Conservation (phyloP, 2,888 invertebrate genomes). For the Falcaria lacertinaria region DNA sequence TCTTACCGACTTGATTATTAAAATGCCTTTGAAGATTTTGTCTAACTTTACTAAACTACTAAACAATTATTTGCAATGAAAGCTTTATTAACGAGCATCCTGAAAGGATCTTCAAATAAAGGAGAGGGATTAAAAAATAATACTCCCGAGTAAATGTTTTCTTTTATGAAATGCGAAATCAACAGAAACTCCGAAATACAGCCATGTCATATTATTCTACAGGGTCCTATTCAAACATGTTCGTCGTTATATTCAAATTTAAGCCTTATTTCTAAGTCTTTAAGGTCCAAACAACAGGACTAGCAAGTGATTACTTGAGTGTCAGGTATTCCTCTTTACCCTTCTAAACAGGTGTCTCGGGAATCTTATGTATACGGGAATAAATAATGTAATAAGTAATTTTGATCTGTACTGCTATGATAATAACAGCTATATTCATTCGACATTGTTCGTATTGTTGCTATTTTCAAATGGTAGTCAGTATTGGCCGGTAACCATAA, state of each 20-base stretch:
- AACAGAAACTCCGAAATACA: background rate
- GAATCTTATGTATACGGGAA: background rate
- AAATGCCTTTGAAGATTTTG: too few relatives aligned
- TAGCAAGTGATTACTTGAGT: slow-evolving; percentile 1
- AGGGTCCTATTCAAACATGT: background rate
- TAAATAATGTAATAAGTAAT: background rate
- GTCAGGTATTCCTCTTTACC: background rate
- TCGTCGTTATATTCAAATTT: background rate
- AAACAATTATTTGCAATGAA: too few relatives aligned
- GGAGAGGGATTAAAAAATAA: background rate
- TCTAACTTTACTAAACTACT: too few relatives aligned
- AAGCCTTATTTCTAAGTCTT: background rate
- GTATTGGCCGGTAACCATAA: too few relatives aligned
- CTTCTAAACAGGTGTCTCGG: slow-evolving; percentile 1
- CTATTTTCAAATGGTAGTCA: too few relatives aligned
- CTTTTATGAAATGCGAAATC: background rate
- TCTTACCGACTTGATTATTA: too few relatives aligned
- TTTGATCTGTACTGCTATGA: background rate
- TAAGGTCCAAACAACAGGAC: background rate
- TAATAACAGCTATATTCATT: background rate
- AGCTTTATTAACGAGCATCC: too few relatives aligned
- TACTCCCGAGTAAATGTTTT: background rate
- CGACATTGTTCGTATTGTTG: too few relatives aligned
- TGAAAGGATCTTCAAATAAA: background rate
- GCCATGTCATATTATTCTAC: background rate